Percentiles rank a stretch among this genome's conserved stretches.
These are phyloP conservation scores for Aspidiotus destructor DNA, from an alignment of 2,888 invertebrate genomes.

Conservation along the genomic window DNA sequence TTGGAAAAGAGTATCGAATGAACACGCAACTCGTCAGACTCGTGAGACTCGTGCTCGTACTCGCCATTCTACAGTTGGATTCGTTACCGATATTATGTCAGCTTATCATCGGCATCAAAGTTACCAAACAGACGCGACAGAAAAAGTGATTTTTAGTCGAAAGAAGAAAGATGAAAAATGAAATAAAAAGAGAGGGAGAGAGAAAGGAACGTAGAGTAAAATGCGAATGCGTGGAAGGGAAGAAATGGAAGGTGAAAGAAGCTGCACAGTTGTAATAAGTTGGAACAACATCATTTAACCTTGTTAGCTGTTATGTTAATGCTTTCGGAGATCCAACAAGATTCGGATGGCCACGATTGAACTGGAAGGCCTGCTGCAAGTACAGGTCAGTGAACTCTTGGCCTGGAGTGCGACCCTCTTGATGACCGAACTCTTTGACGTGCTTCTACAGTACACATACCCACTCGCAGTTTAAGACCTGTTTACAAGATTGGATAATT, in stretches of 20 bases:
- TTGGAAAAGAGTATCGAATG: too few species aligned
- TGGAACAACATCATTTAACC: conserved; percentile 30
- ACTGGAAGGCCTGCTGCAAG: conserved; percentile 27
- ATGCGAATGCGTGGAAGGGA: conserved; percentile 3
- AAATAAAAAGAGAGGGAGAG: not conserved
- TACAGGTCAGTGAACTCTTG: conserved; percentile 29
- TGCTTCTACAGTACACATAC: conserved; percentile 1
- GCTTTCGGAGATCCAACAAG: conserved; percentile 30
- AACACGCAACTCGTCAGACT: too few species aligned
- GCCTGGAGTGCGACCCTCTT: conserved; percentile 31
- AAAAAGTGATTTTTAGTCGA: conserved; percentile 6
- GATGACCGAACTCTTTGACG: conserved; percentile 25
- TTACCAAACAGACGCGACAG: conserved; percentile 1
- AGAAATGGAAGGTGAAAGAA: conserved; percentile 13
- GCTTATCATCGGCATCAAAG: conserved; percentile 7
- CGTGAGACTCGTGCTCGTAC: not conserved
- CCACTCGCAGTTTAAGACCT: conserved; percentile 15
- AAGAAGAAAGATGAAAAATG: not conserved
- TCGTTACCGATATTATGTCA: conserved; percentile 25
- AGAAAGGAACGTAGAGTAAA: not conserved
- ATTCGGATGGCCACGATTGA: conserved; percentile 31
- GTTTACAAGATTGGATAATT: conserved; percentile 22
- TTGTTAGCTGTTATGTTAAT: conserved; percentile 33
- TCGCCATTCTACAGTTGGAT: conserved; percentile 8
- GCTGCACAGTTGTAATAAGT: conserved; percentile 14